Percentiles rank a stretch among this genome's conserved stretches.
These are phyloP conservation scores for Microcaecilia unicolor DNA, from an alignment of 2,797 vertebrate genomes.

Conservation along the genomic window DNA sequence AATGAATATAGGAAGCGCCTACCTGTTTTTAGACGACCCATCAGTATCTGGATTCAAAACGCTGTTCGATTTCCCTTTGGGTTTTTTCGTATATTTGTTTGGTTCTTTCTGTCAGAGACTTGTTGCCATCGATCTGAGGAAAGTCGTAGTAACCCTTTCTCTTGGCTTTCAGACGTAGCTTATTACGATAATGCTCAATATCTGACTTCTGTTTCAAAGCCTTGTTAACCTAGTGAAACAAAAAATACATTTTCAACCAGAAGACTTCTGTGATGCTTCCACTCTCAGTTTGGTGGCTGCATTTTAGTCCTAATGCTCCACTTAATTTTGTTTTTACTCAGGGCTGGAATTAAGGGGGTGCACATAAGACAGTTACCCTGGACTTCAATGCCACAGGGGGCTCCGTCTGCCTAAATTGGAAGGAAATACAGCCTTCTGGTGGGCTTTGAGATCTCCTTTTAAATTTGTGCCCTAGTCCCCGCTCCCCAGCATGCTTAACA, in stretches of 20 bases:
- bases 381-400: too few species aligned
- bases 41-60: constrained; percentile 76
- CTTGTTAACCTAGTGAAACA: constrained; percentile 76
- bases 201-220: constrained; percentile 96
- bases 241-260: constrained; percentile 1
- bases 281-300: too few species aligned
- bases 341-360: too few species aligned
- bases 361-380: too few species aligned
- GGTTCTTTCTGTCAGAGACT: constrained; percentile 63
- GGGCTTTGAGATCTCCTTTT: too few species aligned
- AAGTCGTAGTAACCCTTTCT: constrained; percentile 94
- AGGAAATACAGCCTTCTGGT: too few species aligned
- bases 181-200: constrained; percentile 97
- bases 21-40: constrained; percentile 80
- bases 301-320: too few species aligned
- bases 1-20: constrained; percentile 24
- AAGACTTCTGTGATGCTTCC: too few species aligned
- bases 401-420: too few species aligned
- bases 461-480: too few species aligned
- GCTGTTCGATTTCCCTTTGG: constrained; percentile 67
- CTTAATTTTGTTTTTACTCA: too few species aligned
- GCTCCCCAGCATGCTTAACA: too few species aligned
- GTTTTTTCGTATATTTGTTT: constrained; percentile 63
- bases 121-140: constrained; percentile 60
- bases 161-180: constrained; percentile 91